phyloP scores from a whole-genome alignment of 2,888 invertebrate genomes.

The Dastarcus helophoroides region DNA sequence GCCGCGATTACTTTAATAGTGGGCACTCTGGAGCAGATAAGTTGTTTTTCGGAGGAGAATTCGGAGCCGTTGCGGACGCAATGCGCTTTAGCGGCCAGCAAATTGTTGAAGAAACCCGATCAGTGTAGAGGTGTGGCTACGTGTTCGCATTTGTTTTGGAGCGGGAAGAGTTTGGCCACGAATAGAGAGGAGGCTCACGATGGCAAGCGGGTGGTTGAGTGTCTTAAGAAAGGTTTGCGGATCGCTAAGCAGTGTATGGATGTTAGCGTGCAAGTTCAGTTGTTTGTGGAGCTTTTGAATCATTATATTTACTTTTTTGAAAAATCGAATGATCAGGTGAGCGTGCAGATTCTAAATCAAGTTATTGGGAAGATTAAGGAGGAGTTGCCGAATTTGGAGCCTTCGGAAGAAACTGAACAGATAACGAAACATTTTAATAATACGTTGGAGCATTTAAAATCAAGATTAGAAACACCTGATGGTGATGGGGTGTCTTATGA shows the following conservation, averaged over 20 bases:
- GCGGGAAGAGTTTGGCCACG: conserved; percentile 51
- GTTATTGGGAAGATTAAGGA: conserved; percentile 87
- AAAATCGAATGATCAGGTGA: conserved; percentile 51
- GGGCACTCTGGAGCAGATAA: conserved; percentile 89
- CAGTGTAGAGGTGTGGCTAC: conserved; percentile 91
- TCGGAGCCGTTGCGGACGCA: conserved; percentile 93
- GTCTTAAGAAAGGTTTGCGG: conserved; percentile 87
- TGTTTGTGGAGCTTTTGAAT: conserved; percentile 89
- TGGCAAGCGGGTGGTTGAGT: conserved; percentile 84
- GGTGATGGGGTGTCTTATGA: conserved; percentile 53
- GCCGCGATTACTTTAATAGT: conserved; percentile 93
- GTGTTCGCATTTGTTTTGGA: conserved; percentile 97
- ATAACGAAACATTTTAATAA: conserved; percentile 92
- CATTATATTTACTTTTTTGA: conserved; percentile 89
- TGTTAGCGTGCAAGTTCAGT: conserved; percentile 87
- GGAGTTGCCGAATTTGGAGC: conserved; percentile 86
- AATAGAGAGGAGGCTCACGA: conserved; percentile 63
- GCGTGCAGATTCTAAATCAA: conserved; percentile 43
- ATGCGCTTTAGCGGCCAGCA: conserved; percentile 91
- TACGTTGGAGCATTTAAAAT: conserved; percentile 70
- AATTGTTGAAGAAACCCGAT: conserved; percentile 94
- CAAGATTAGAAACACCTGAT: conserved; percentile 51
- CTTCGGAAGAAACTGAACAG: conserved; percentile 92
- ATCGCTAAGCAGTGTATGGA: conserved; percentile 98
- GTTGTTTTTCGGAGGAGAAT: conserved; percentile 92